Evolutionary conservation across 2,113 vertebrate species (phyloP).

Genomic region (Cyphomyrus discorhynchus): DNA sequence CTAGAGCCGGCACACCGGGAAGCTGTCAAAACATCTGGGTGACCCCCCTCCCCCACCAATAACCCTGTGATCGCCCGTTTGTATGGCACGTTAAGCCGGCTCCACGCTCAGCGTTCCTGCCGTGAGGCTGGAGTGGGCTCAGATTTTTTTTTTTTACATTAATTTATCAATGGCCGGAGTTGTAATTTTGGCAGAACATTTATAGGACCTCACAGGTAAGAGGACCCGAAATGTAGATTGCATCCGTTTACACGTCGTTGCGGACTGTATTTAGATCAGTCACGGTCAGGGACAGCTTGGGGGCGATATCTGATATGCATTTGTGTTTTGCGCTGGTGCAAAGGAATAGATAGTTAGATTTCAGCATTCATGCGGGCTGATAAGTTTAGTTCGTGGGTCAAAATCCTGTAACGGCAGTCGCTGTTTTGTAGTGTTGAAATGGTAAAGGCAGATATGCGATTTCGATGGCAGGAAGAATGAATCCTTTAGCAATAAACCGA

Average conservation of each 20-base stretch:
- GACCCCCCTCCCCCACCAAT: background rate
- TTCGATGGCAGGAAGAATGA: background rate
- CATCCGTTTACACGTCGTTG: background rate
- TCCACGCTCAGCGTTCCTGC: background rate
- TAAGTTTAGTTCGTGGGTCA: conserved; percentile 9
- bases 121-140: background rate
- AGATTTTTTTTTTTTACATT: background rate
- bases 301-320: background rate
- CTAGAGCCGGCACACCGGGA: background rate
- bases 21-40: background rate
- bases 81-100: background rate
- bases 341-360: background rate
- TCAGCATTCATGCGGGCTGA: background rate
- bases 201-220: background rate
- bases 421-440: background rate
- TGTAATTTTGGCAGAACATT: background rate
- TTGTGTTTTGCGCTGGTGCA: background rate
- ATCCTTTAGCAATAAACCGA: background rate
- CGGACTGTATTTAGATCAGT: background rate
- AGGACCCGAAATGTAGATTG: background rate
- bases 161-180: background rate
- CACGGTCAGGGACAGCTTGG: background rate
- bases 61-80: background rate
- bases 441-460: background rate
- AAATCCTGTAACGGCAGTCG: background rate